phyloP scores from a whole-genome alignment of 2,888 invertebrate genomes.

The Lasioglossum zephyrum region DNA sequence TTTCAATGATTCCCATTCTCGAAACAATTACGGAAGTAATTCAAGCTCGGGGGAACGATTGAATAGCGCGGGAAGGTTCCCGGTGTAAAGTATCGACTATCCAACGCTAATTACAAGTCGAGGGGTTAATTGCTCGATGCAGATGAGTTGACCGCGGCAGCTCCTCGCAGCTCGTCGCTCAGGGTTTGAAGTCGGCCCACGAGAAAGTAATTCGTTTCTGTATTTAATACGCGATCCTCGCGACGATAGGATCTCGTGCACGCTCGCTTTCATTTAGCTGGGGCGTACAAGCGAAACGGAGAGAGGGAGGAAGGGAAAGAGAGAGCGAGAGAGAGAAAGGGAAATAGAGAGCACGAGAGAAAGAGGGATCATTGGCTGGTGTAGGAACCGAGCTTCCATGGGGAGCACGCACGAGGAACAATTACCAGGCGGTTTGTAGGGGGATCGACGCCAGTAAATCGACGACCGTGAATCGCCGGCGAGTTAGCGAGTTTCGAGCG shows the following conservation, averaged over 20 bases:
- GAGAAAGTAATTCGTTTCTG: constrained; percentile 39
- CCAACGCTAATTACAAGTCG: constrained; percentile 13
- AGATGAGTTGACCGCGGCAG: constrained; percentile 9
- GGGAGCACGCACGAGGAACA: constrained; percentile 34
- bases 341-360: not conserved
- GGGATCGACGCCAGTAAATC: constrained; percentile 57
- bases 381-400: constrained; percentile 31
- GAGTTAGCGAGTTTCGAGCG: constrained; percentile 59
- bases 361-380: not conserved
- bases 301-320: not conserved
- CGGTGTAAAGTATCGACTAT: not conserved
- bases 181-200: constrained; percentile 12
- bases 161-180: constrained; percentile 5
- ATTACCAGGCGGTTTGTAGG: constrained; percentile 35
- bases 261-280: constrained; percentile 37
- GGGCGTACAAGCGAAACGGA: not conserved
- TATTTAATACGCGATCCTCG: constrained; percentile 22
- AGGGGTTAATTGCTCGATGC: constrained; percentile 10
- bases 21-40: not conserved
- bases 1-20: not conserved
- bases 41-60: not conserved
- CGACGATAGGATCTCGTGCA: constrained; percentile 37
- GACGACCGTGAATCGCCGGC: constrained; percentile 49
- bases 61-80: not conserved
- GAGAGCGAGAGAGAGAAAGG: not conserved